Evolutionary conservation across 2,797 vertebrate genomes (phyloP).

Genomic region (Bovichtus variegatus): DNA sequence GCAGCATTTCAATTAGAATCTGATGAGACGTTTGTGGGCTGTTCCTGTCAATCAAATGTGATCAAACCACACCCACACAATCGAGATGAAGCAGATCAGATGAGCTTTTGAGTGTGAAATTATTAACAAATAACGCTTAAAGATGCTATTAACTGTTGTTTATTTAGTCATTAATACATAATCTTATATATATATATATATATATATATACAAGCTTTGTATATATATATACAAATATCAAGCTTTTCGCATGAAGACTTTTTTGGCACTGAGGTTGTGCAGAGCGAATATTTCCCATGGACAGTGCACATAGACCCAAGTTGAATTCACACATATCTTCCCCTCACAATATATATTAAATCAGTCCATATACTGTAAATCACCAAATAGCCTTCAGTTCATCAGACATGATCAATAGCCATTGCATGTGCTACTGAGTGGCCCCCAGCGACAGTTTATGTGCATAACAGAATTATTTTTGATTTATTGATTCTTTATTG

Average conservation of each 20-base stretch:
- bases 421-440: background rate
- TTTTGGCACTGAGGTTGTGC: background rate
- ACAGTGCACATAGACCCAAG: conserved; percentile 12
- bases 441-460: background rate
- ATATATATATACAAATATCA: too few species aligned
- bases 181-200: too few species aligned
- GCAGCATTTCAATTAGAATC: too few species aligned
- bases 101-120: background rate
- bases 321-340: conserved; percentile 12
- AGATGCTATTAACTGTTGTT: background rate
- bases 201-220: too few species aligned
- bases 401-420: conserved; percentile 22
- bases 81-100: background rate
- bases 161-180: background rate
- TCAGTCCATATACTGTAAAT: conserved; percentile 21
- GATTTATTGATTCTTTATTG: background rate
- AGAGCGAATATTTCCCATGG: conserved; percentile 1
- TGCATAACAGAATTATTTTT: background rate
- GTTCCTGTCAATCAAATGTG: background rate
- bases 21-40: background rate
- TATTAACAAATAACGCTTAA: background rate
- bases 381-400: background rate
- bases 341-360: background rate
- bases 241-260: background rate
- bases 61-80: background rate